phyloP scores from a whole-genome alignment of 2,113 vertebrate genomes.

The Telmatochromis brichardi region DNA sequence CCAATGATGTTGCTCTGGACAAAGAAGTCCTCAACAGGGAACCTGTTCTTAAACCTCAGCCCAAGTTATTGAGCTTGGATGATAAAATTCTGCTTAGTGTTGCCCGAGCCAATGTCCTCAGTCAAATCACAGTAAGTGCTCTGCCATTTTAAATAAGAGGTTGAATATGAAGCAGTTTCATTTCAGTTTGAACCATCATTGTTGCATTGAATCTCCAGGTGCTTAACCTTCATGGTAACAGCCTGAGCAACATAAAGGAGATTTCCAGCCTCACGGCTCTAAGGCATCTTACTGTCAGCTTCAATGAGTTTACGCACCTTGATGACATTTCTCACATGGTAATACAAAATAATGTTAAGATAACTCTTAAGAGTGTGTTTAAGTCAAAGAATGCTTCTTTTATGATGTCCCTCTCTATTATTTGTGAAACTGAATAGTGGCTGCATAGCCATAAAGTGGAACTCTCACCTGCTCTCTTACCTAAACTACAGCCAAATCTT shows the following conservation, averaged over 20 bases:
- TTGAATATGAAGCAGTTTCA: background rate
- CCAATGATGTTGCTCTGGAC: slow-evolving; percentile 53
- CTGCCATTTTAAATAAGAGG: background rate
- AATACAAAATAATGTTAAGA: background rate
- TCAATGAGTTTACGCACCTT: slow-evolving; percentile 77
- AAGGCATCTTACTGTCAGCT: slow-evolving; percentile 74
- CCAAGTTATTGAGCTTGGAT: slow-evolving; percentile 73
- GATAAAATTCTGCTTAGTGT: slow-evolving; percentile 71
- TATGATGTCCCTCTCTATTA: background rate
- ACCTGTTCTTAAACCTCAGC: slow-evolving; percentile 65
- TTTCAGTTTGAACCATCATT: background rate
- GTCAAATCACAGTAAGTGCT: slow-evolving; percentile 78
- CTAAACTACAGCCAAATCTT: slow-evolving; percentile 65
- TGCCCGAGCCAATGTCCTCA: slow-evolving; percentile 70
- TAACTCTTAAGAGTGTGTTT: background rate
- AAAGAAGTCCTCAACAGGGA: slow-evolving; percentile 73
- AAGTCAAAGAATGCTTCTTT: background rate
- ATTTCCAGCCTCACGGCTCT: slow-evolving; percentile 69
- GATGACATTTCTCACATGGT: slow-evolving; percentile 79
- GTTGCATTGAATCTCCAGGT: slow-evolving; percentile 42
- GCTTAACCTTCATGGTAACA: slow-evolving; percentile 81
- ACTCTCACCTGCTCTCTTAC: background rate
- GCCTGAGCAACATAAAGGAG: slow-evolving; percentile 73
- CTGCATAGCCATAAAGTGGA: background rate
- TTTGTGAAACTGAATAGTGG: background rate